These are phyloP conservation scores for Brachionus calyciflorus DNA, from an alignment of 1,140 invertebrate genomes.

Conservation along the genomic window DNA sequence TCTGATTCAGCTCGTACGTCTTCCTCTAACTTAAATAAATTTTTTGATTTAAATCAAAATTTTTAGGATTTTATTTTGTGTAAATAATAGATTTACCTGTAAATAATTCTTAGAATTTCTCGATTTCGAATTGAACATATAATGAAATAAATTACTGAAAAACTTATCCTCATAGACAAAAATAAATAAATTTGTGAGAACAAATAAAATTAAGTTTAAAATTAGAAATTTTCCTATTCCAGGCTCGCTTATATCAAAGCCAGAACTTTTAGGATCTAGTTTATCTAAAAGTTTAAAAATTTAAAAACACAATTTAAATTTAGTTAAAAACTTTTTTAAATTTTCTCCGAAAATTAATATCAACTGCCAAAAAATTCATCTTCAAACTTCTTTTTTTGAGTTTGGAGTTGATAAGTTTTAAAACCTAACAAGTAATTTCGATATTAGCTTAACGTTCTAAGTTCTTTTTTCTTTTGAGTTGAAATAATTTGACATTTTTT, in stretches of 20 bases:
- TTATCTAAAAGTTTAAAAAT: background rate
- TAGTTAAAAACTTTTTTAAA: too few species aligned
- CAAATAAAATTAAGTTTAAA: constrained; percentile 62
- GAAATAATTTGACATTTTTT: too few species aligned
- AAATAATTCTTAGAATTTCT: background rate
- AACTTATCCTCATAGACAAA: constrained; percentile 65
- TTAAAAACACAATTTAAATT: background rate
- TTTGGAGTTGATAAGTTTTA: too few species aligned
- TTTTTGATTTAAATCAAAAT: background rate
- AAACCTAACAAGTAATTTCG: too few species aligned
- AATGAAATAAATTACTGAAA: constrained; percentile 48
- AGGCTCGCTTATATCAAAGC: constrained; percentile 27
- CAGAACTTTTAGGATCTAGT: background rate
- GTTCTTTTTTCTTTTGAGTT: too few species aligned
- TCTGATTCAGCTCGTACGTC: constrained; percentile 16
- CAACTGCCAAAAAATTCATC: too few species aligned
- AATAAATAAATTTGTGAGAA: constrained; percentile 63
- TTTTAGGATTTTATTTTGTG: background rate
- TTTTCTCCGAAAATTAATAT: too few species aligned
- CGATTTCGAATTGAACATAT: background rate
- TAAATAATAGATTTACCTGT: background rate
- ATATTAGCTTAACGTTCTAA: too few species aligned
- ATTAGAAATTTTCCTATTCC: constrained; percentile 65
- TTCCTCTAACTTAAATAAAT: constrained; percentile 12
- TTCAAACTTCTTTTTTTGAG: too few species aligned